Evolutionary conservation across 1,140 invertebrate species (phyloP).

Genomic region (Neelides sp.): DNA sequence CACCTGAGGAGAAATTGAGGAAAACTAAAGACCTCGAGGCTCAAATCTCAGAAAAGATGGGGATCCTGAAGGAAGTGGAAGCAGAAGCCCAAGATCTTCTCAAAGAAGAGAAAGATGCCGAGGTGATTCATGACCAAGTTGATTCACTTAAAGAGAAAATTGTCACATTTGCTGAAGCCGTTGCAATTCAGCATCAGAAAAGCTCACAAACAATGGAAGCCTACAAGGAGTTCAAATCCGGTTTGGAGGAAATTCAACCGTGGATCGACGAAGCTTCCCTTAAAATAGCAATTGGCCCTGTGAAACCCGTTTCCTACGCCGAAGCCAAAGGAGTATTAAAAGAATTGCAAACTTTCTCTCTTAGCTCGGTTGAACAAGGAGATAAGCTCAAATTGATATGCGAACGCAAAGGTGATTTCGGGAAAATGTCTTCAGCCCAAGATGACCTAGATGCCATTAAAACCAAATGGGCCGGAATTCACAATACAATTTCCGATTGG

Average conservation of each 20-base stretch:
- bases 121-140: constrained; percentile 25
- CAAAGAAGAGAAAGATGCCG: constrained; percentile 29
- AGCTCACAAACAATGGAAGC: constrained; percentile 31
- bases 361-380: too few species aligned
- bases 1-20: constrained; percentile 59
- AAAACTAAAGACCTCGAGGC: constrained; percentile 56
- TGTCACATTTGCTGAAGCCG: constrained; percentile 15
- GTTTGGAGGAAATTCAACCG: constrained; percentile 63
- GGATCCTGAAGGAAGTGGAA: constrained; percentile 55
- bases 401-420: constrained; percentile 5
- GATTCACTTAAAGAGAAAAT: constrained; percentile 28
- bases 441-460: constrained; percentile 21
- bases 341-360: constrained; percentile 50
- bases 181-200: constrained; percentile 32
- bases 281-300: constrained; percentile 48
- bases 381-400: neutral
- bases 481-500: constrained; percentile 16
- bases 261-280: constrained; percentile 77
- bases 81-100: constrained; percentile 62
- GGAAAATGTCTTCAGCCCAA: constrained; percentile 9
- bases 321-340: constrained; percentile 65
- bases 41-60: constrained; percentile 57
- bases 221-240: constrained; percentile 72
- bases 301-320: constrained; percentile 48
- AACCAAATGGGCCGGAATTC: constrained; percentile 21